A percentile compares a stretch with the other conserved stretches of the same genome.
Evolutionary conservation across 2,113 vertebrate species (phyloP).

Genomic region (Catharus minimus): DNA sequence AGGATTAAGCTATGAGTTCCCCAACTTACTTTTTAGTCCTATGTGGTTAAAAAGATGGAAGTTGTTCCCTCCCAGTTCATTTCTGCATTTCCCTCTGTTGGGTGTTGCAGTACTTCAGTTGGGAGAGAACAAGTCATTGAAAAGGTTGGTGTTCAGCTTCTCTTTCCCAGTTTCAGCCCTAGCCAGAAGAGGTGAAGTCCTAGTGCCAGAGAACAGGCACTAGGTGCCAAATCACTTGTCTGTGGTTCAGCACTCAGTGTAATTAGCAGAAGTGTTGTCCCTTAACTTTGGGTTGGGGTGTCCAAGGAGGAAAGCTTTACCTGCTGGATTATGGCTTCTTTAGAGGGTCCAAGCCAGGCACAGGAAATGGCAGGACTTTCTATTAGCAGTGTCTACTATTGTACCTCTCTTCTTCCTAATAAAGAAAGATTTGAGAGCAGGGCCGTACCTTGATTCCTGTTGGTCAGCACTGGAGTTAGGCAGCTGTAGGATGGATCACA

Average conservation of each 20-base stretch:
- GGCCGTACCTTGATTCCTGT: background rate
- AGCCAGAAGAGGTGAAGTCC: background rate
- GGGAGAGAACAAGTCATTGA: background rate
- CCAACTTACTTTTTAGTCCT: background rate
- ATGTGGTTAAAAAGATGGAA: background rate
- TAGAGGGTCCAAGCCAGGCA: background rate
- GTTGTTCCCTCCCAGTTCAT: background rate
- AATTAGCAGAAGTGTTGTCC: background rate
- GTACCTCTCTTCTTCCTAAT: background rate
- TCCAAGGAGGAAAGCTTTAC: background rate
- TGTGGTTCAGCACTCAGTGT: background rate
- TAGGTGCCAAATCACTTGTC: background rate
- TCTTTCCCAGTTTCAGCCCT: background rate
- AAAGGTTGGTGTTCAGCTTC: background rate
- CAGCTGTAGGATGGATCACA: background rate
- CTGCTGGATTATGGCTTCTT: background rate
- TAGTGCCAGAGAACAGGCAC: too few species aligned
- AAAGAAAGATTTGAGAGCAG: background rate
- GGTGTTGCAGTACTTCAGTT: accelerated
- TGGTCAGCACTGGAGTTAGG: accelerated
- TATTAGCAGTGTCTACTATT: background rate
- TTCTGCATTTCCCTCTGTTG: background rate
- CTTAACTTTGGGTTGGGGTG: accelerated
- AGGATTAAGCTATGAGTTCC: background rate
- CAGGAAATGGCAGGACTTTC: background rate